These are phyloP conservation scores for Halcyon malimbica DNA, from an alignment of 2,113 vertebrate genomes.

Conservation along the genomic window DNA sequence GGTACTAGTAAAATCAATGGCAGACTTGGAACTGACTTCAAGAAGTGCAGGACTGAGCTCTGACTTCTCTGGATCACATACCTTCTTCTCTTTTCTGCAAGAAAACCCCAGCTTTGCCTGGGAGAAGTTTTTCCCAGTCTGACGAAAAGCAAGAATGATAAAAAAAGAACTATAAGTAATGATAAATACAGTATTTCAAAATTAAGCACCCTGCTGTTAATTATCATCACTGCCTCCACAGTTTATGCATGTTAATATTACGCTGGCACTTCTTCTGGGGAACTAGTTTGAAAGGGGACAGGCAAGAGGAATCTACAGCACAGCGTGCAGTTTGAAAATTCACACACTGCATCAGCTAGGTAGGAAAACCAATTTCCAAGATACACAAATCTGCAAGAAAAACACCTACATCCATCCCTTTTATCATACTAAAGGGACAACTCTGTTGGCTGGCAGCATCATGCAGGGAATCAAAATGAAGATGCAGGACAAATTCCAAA, in stretches of 20 bases:
- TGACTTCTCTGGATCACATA: background rate
- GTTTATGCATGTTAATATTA: constrained; percentile 16
- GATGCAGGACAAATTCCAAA: background rate
- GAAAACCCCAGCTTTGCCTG: background rate
- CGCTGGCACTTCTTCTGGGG: background rate
- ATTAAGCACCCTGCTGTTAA: constrained; percentile 19
- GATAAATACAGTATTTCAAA: constrained; percentile 2
- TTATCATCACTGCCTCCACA: constrained; percentile 25
- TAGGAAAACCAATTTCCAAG: background rate
- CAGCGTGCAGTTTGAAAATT: background rate
- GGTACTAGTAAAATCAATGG: background rate
- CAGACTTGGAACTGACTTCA: background rate
- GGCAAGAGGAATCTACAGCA: background rate
- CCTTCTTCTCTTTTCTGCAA: background rate
- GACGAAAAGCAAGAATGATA: background rate
- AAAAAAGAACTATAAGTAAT: background rate
- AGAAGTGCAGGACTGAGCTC: background rate
- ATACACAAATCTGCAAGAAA: background rate
- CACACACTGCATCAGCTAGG: background rate
- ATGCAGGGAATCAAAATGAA: background rate
- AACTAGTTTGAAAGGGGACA: background rate
- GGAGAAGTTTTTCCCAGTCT: background rate
- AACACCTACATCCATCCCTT: background rate
- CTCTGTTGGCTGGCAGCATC: background rate
- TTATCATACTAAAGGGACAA: background rate